A percentile compares a stretch with the other conserved stretches of the same genome.
Conservation (phyloP, 2,888 invertebrate genomes). For the Limnephilus lunatus region DNA sequence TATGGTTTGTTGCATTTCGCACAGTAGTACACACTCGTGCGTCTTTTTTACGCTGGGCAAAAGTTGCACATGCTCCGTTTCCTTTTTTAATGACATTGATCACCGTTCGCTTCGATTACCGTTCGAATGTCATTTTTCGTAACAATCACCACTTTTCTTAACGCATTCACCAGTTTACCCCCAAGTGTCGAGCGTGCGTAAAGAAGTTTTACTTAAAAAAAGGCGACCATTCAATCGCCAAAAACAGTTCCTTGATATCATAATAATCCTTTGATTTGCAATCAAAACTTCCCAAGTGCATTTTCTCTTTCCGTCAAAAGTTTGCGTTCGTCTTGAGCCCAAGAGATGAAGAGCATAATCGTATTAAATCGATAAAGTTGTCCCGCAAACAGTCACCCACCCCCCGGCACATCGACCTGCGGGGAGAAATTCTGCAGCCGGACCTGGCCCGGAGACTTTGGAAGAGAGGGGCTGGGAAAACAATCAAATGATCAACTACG, state of each 20-base stretch:
- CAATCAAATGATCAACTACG: conserved; percentile 58
- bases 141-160: too few relatives aligned
- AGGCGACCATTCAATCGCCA: not conserved
- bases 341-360: not conserved
- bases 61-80: too few relatives aligned
- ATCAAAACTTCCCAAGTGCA: not conserved
- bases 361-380: conserved; percentile 36
- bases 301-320: not conserved
- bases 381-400: not conserved
- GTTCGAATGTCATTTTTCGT: too few relatives aligned
- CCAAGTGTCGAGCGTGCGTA: too few relatives aligned
- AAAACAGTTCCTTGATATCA: not conserved
- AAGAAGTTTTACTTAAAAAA: too few relatives aligned
- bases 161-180: too few relatives aligned
- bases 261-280: not conserved
- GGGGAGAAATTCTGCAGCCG: conserved; percentile 10
- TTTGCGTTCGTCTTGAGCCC: conserved; percentile 4
- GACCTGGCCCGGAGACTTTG: not conserved
- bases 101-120: too few relatives aligned
- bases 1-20: too few relatives aligned
- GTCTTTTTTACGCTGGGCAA: too few relatives aligned
- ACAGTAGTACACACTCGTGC: too few relatives aligned
- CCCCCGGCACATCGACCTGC: not conserved
- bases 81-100: too few relatives aligned
- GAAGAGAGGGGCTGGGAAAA: conserved; percentile 39